Base-by-base conservation (phyloP, 2,797 vertebrate species). In the Phrynocephalus guinanensis region DNA sequence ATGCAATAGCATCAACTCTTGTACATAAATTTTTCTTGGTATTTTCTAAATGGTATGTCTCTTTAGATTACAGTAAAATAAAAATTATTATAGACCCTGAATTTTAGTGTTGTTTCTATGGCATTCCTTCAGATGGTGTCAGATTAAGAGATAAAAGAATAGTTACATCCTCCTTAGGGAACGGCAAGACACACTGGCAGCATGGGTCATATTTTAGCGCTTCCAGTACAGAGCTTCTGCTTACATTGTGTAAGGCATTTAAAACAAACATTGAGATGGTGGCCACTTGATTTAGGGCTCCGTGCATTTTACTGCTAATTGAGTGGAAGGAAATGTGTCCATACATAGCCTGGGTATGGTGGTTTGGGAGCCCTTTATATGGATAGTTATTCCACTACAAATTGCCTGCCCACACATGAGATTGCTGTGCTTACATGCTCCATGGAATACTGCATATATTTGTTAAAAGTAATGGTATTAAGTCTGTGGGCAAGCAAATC, bases 21-120 rank as follows among this genome's bases (percentile, higher is more conserved):
- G 99, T 99, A 95, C 98, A 99, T 95, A 99, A 99, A 96, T 99
- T 99, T 97, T 99, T 99, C 96, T 97, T 99, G 96, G 99, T 99
- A 93, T 99, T 99, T 97, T 99, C 99, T 92, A 99, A 99, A 97
- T 99, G 99, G 99, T 99, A 96, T 98, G 98, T 96, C 91, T 92
- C 95, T 96, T 92, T 95, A 97, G 95, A 96, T 96, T 95, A 94
- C 94, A 94, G 93, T 97, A 96, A 96, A 97, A 97, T 97, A 97
- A 97, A 97, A 96, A 94, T 91, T 93, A 95, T 96, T 97, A 93
- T 97, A 96, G 96, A 97, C 97, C 96, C 96, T 96, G 92, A 95
- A 96, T 96, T 97, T 97, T 97, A 97, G 97, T 97, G 96, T 95
- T 97, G 96, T 97, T 97, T 97, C 96, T 96, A 96, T 97, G 96